Base-by-base conservation (phyloP, 2,888 invertebrate species). In the Drosophila eohydei region DNA sequence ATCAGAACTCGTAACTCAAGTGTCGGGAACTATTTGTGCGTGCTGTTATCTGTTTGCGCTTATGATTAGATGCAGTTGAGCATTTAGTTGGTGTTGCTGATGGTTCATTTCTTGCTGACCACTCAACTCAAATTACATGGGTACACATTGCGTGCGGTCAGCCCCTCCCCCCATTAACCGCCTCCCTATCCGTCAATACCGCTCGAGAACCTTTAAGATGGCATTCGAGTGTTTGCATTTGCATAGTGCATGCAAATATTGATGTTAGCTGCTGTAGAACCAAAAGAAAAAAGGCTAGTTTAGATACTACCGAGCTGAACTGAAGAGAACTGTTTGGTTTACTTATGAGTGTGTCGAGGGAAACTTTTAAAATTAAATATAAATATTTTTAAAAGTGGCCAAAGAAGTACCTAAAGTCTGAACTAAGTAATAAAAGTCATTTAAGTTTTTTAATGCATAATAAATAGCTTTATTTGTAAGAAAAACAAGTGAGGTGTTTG, bases 121-220 rank as follows among this genome's bases (percentile, higher is more conserved):
- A 77, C 80, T 77, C 66, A 77, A 71, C 78, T 72, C 48, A 67
- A 80, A 78, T 78, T 78, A 78, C 77, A 78, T 76, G 66, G 38
- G 67, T n/a, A 62, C 56, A 71, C 68, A 63, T 58, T 44, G 65
- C 30, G 38, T 48, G 38, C 30, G 43, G 43, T 16, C n/a, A n/a
- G 16, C 21, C 38, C 43, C 12, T 1, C 12, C 32, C 30, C 16
- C 1, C 11, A 11, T 11, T 40, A n/a, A 38, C 40, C 14, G 28
- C 9, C n/a, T 26, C 14, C 11, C 14, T 14, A 8, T 3, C 44
- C 21, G 32, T 44, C 21, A 34, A n/a, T 44, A 44, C 26, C 14
- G 2, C 28, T 36, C 16, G 30, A 38, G 60, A 21, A 26, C n/a
- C 80, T 48, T 52, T 44, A 71, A 75, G 62, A 58, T 43, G 58